A percentile compares a stretch with the other conserved stretches of the same genome.
phyloP scores from a whole-genome alignment of 1,140 invertebrate genomes.

The Hylaeus volcanicus region DNA sequence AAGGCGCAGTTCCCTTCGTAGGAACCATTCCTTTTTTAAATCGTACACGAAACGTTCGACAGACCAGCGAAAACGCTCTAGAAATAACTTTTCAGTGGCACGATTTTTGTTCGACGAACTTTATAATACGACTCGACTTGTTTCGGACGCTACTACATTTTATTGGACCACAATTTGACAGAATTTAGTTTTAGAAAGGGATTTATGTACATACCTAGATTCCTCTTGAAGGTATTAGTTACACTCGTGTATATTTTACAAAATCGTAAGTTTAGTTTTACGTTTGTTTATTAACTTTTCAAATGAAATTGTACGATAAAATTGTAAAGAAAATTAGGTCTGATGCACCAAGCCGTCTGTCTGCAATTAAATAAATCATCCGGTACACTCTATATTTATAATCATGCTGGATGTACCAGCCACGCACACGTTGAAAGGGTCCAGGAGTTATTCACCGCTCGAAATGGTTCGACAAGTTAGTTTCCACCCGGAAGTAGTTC shows the following conservation, averaged over 20 bases:
- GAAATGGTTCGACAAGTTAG: slow-evolving; percentile 65
- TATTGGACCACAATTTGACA: not conserved
- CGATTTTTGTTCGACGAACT: not conserved
- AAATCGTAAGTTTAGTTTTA: too few species aligned
- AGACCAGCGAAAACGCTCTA: not conserved
- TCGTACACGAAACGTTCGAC: not conserved
- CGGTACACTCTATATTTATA: not conserved
- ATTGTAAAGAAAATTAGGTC: too few species aligned
- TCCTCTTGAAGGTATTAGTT: too few species aligned
- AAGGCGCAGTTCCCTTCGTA: not conserved
- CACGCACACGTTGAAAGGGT: not conserved
- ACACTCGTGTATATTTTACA: too few species aligned
- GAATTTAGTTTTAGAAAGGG: too few species aligned
- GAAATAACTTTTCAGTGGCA: not conserved
- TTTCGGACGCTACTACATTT: not conserved
- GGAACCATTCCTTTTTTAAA: not conserved
- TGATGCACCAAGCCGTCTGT: too few species aligned
- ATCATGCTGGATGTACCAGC: not conserved
- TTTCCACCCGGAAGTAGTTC: slow-evolving; percentile 66
- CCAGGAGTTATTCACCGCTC: slow-evolving; percentile 36
- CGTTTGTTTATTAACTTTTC: too few species aligned
- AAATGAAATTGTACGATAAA: too few species aligned
- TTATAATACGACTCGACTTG: not conserved
- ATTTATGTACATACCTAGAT: too few species aligned
- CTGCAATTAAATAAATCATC: not conserved